Evolutionary conservation across 2,888 invertebrate species (phyloP).

Genomic region (Amiota mariae): DNA sequence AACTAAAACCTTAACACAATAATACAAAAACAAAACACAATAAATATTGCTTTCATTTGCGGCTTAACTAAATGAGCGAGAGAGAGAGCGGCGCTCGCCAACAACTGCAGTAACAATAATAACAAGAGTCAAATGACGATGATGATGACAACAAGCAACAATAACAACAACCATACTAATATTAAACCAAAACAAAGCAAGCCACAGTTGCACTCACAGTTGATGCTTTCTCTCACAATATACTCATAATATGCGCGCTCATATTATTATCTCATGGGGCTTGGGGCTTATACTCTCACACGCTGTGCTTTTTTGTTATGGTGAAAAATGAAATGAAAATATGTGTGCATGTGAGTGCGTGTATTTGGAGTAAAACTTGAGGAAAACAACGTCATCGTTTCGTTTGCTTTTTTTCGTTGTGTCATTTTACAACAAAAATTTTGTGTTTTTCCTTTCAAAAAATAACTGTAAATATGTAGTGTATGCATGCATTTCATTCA

Average conservation of each 20-base stretch:
- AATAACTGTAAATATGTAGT: constrained; percentile 57
- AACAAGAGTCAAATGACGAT: background rate
- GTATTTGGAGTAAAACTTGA: no score
- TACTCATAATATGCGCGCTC: constrained; percentile 44
- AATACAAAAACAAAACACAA: constrained; percentile 16
- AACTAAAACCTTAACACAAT: constrained; percentile 51
- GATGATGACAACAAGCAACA: background rate
- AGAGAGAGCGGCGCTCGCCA: constrained; percentile 1
- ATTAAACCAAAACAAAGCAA: no score
- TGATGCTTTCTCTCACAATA: constrained; percentile 35
- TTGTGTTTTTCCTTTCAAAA: constrained; percentile 45
- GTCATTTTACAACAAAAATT: constrained; percentile 31
- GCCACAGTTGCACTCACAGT: no score
- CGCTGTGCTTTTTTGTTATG: background rate
- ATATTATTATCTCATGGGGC: background rate
- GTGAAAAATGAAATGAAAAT: no score
- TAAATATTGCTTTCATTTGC: background rate
- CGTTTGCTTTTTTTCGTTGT: constrained; percentile 41
- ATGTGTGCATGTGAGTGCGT: no score
- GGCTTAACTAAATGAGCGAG: constrained; percentile 12
- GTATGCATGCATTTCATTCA: constrained; percentile 66
- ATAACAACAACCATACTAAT: no score
- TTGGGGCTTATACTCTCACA: background rate
- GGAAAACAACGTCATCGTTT: background rate
- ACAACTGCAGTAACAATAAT: constrained; percentile 1